A percentile compares a stretch with the other conserved stretches of the same genome.
phyloP scores from a whole-genome alignment of 2,797 vertebrate genomes.

The Pseudomugil tenellus region DNA sequence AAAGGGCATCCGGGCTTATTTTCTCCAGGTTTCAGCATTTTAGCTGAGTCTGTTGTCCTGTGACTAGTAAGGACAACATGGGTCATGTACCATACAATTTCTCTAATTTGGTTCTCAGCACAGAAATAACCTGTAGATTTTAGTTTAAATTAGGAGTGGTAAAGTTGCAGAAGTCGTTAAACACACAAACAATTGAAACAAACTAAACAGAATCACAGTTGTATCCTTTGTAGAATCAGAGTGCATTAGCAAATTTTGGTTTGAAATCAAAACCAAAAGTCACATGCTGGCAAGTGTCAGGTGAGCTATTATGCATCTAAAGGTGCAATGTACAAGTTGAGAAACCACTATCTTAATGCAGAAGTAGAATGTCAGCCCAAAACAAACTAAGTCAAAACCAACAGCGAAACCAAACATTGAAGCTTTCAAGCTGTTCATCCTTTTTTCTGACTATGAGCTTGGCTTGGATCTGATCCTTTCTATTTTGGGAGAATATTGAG shows the following conservation, averaged over 20 bases:
- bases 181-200: background rate
- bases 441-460: background rate
- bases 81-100: background rate
- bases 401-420: background rate
- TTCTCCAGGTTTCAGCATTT: conserved; percentile 48
- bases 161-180: background rate
- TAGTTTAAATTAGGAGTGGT: conserved; percentile 6
- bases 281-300: background rate
- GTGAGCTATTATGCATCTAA: background rate
- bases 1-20: conserved; percentile 53
- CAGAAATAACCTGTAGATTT: background rate
- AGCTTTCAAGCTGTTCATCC: background rate
- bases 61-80: conserved; percentile 8
- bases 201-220: background rate
- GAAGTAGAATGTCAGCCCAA: background rate
- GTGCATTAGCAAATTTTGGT: background rate
- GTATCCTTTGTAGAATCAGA: background rate
- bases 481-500: background rate
- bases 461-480: background rate
- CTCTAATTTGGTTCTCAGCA: background rate
- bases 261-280: background rate
- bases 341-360: background rate
- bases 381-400: background rate
- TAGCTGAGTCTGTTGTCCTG: conserved; percentile 17
- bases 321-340: background rate